phyloP scores from a whole-genome alignment of 2,113 vertebrate species.

The Myrmecophaga tridactyla region DNA sequence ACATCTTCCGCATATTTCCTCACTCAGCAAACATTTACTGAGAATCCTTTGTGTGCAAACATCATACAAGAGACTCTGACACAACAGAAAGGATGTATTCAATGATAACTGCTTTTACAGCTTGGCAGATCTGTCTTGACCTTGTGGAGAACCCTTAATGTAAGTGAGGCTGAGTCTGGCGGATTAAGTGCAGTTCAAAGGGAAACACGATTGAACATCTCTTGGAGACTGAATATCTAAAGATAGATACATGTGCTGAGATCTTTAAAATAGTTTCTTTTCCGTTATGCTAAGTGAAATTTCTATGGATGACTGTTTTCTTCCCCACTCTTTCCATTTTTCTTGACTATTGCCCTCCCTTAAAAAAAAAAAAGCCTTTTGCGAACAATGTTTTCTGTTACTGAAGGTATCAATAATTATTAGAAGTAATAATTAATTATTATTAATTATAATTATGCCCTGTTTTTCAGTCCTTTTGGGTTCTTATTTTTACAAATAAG shows the following conservation, averaged over 20 bases:
- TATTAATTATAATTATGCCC: too few relatives aligned
- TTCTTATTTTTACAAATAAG: conserved; percentile 3
- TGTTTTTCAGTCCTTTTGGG: not conserved
- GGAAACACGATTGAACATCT: not conserved
- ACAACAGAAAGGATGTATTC: not conserved
- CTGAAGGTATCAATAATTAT: not conserved
- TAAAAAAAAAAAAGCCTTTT: not conserved
- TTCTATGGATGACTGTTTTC: too few relatives aligned
- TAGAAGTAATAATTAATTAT: not conserved
- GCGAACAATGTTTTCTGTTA: not conserved
- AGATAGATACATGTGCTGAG: not conserved
- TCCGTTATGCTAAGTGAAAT: too few relatives aligned
- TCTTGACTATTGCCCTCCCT: not conserved
- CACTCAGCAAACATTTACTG: not conserved
- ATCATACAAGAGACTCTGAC: not conserved
- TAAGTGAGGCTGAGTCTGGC: not conserved
- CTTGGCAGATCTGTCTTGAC: not conserved
- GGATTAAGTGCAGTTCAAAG: not conserved
- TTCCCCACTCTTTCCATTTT: not conserved
- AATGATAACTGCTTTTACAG: not conserved
- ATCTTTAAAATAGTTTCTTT: not conserved
- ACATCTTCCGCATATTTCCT: not conserved
- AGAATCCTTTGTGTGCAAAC: not conserved
- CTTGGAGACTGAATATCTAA: not conserved
- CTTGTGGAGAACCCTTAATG: not conserved